Percentiles rank a stretch among this genome's conserved stretches.
phyloP scores from a whole-genome alignment of 2,113 vertebrate genomes.

The human region DNA sequence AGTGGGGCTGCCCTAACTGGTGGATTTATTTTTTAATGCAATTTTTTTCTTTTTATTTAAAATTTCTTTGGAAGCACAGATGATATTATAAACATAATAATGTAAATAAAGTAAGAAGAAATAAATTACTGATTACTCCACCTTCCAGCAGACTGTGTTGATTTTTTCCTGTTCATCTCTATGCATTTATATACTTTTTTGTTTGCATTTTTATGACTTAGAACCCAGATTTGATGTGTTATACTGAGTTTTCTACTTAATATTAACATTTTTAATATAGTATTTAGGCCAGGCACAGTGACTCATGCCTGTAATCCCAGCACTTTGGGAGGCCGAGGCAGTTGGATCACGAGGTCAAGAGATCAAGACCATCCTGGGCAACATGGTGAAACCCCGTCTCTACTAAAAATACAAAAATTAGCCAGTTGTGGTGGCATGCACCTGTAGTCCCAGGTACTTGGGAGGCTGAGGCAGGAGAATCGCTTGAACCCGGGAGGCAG shows the following conservation, averaged over 20 bases:
- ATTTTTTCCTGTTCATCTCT: not conserved
- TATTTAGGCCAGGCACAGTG: not conserved
- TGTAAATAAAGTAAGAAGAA: constrained; percentile 20
- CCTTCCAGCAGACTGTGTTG: not conserved
- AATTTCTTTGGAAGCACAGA: not conserved
- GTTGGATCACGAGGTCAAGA: too few species aligned
- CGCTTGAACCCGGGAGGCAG: too few species aligned
- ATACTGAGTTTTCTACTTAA: not conserved
- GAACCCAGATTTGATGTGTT: not conserved
- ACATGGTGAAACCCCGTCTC: too few species aligned
- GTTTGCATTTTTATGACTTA: not conserved
- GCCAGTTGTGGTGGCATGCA: too few species aligned
- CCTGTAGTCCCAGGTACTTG: too few species aligned
- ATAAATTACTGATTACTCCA: not conserved
- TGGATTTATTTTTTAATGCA: not conserved
- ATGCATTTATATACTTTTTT: not conserved
- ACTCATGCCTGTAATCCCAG: too few species aligned
- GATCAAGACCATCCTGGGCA: too few species aligned
- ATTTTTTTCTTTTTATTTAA: not conserved
- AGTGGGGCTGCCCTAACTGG: not conserved
- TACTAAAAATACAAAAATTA: too few species aligned
- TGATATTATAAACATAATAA: not conserved
- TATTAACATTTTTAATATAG: not conserved
- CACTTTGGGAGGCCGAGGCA: too few species aligned
- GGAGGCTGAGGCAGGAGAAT: too few species aligned